A percentile compares a stretch with the other conserved stretches of the same genome.
phyloP scores from a whole-genome alignment of 2,888 invertebrate species.

The Spodoptera littoralis region DNA sequence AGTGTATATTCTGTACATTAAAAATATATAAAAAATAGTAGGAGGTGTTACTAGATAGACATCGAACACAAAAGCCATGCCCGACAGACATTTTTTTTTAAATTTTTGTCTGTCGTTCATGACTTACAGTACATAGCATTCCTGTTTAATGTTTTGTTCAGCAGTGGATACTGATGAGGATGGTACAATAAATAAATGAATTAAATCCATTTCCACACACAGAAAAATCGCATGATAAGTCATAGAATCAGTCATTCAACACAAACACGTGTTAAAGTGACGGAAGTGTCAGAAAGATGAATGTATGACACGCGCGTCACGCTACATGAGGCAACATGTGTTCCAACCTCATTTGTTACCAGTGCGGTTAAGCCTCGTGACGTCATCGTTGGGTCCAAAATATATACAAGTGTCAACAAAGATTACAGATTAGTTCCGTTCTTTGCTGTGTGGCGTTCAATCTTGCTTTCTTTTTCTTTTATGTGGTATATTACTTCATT shows the following conservation, averaged over 20 bases:
- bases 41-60: too few species aligned
- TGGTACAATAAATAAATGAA: too few species aligned
- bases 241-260: background rate
- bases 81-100: too few species aligned
- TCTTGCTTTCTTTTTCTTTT: background rate
- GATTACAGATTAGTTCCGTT: constrained; percentile 5
- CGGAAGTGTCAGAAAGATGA: constrained; percentile 16
- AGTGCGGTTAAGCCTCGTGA: constrained; percentile 3
- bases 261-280: constrained; percentile 1
- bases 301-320: constrained; percentile 7
- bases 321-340: constrained; percentile 20
- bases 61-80: too few species aligned
- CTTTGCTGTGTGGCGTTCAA: too few species aligned
- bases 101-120: too few species aligned
- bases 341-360: constrained; percentile 18
- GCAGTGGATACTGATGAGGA: too few species aligned
- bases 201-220: too few species aligned
- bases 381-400: constrained; percentile 17
- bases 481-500: background rate
- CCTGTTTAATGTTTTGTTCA: too few species aligned
- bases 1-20: too few species aligned
- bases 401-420: constrained; percentile 23
- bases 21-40: too few species aligned
- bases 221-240: background rate
- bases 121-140: too few species aligned